A percentile compares a stretch with the other conserved stretches of the same genome.
Conservation (phyloP, 2,113 vertebrate species). For the Microcebus tavaratra region DNA sequence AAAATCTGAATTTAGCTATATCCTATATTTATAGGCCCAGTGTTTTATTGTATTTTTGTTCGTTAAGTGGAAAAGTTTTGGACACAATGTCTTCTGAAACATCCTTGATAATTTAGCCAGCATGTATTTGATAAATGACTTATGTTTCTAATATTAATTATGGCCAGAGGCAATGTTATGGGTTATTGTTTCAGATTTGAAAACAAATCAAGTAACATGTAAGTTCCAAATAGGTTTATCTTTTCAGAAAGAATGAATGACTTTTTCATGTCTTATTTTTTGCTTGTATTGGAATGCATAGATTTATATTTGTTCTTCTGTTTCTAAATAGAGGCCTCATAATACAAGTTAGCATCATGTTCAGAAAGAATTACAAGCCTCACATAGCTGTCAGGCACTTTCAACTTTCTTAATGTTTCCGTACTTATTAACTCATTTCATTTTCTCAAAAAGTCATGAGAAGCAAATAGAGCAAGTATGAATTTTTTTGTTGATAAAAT, state of each 20-base stretch:
- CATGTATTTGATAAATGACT: conserved; percentile 73
- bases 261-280: conserved; percentile 23
- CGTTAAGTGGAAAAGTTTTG: conserved; percentile 35
- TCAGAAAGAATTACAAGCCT: conserved; percentile 59
- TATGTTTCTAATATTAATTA: conserved; percentile 72
- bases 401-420: conserved; percentile 56
- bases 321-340: conserved; percentile 64
- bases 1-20: not conserved
- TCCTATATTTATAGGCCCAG: not conserved
- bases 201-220: conserved; percentile 69
- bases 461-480: conserved; percentile 64
- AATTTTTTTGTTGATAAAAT: conserved; percentile 47
- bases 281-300: conserved; percentile 2
- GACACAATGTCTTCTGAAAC: conserved; percentile 46
- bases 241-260: conserved; percentile 58
- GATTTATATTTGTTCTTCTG: conserved; percentile 55
- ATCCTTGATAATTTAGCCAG: conserved; percentile 48
- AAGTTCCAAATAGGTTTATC: conserved; percentile 70
- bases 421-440: conserved; percentile 67
- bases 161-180: conserved; percentile 64
- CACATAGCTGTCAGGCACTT: conserved; percentile 48
- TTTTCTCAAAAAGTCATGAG: conserved; percentile 58
- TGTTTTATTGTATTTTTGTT: conserved; percentile 45
- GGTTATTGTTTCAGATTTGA: conserved; percentile 69
- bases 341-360: conserved; percentile 54